Conservation (phyloP, 2,888 invertebrate genomes). For the Mesochorus sp. region DNA sequence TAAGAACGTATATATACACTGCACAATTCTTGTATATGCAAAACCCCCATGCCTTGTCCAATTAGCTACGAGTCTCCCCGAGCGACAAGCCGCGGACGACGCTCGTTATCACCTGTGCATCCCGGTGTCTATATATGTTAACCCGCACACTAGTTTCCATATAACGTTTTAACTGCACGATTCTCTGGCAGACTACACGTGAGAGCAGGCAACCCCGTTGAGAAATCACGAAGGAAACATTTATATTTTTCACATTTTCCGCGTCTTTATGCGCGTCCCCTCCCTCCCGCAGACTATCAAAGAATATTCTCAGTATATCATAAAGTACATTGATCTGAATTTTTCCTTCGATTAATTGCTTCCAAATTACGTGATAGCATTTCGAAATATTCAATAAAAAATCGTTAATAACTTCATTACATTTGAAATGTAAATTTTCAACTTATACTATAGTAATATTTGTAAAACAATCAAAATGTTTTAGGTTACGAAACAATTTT, state of each 20-base stretch:
- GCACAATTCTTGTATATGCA: conserved; percentile 17
- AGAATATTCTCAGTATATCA: too few relatives aligned
- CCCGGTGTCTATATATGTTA: neutral
- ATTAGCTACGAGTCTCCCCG: conserved; percentile 44
- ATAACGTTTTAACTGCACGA: neutral
- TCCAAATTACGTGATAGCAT: too few relatives aligned
- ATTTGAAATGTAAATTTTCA: too few relatives aligned
- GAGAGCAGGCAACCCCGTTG: neutral
- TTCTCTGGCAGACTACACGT: neutral
- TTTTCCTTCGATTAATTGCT: too few relatives aligned
- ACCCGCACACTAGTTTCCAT: conserved; percentile 15
- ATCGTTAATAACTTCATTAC: too few relatives aligned
- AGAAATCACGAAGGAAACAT: conserved; percentile 3
- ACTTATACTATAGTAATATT: too few relatives aligned
- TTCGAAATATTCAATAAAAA: too few relatives aligned
- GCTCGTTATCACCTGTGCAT: conserved; percentile 51
- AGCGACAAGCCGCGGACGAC: conserved; percentile 45
- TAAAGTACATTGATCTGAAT: too few relatives aligned
- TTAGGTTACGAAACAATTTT: too few relatives aligned
- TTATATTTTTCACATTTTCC: neutral
- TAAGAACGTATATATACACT: too few relatives aligned
- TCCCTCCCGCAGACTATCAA: neutral
- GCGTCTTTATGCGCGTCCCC: neutral
- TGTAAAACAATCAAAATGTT: too few relatives aligned
- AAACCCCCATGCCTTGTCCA: conserved; percentile 36